Percentiles rank a stretch among this genome's conserved stretches.
These are phyloP conservation scores for Ciconia boyciana DNA, from an alignment of 2,113 vertebrate genomes.

Conservation along the genomic window DNA sequence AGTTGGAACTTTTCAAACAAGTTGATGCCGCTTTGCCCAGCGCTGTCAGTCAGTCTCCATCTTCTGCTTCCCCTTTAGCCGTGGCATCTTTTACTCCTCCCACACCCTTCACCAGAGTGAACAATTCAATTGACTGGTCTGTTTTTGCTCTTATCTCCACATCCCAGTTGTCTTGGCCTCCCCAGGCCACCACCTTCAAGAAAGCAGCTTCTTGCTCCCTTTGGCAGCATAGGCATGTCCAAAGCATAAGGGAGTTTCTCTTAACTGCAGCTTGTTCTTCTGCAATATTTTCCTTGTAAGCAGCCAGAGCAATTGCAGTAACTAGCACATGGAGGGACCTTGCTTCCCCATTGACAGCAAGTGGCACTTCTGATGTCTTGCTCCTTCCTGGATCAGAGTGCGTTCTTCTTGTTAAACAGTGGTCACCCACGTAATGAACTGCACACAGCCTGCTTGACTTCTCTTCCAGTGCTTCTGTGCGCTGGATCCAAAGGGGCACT, in stretches of 20 bases:
- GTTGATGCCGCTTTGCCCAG: neutral
- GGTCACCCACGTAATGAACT: neutral
- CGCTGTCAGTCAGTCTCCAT: neutral
- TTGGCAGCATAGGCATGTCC: neutral
- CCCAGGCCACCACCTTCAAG: neutral
- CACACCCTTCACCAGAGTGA: neutral
- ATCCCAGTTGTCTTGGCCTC: neutral
- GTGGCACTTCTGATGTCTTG: neutral
- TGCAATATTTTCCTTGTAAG: neutral
- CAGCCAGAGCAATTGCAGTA: neutral
- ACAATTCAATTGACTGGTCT: neutral
- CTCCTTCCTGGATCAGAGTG: neutral
- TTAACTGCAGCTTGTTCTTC: neutral
- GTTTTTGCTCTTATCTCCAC: neutral
- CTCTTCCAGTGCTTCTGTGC: neutral
- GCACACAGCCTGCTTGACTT: neutral
- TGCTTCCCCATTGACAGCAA: neutral
- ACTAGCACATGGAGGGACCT: neutral
- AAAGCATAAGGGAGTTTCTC: neutral
- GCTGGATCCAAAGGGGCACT: neutral
- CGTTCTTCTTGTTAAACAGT: neutral
- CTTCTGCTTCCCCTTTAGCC: neutral
- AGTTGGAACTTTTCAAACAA: neutral
- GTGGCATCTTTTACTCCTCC: neutral
- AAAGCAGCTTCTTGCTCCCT: neutral